Evolutionary conservation across 2,113 vertebrate species (phyloP).

Genomic region (Charina bottae): DNA sequence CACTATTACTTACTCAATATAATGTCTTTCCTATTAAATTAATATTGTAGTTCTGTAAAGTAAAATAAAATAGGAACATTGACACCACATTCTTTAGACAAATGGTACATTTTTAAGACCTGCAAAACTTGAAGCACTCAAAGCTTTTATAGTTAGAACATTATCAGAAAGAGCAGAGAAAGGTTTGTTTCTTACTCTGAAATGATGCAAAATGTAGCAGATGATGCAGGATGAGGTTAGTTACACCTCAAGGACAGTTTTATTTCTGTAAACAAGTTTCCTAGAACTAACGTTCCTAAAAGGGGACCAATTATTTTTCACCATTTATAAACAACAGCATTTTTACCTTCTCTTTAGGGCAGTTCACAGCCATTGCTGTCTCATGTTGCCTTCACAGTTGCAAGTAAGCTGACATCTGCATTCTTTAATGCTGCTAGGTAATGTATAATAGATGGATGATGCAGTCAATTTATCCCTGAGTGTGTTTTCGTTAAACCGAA

Average conservation of each 20-base stretch:
- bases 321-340: constrained; percentile 40
- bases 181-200: neutral
- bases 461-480: neutral
- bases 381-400: constrained; percentile 96
- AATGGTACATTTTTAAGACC: constrained; percentile 54
- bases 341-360: constrained; percentile 78
- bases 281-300: neutral
- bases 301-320: constrained; percentile 44
- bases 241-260: neutral
- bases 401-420: constrained; percentile 97
- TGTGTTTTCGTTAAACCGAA: neutral
- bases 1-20: neutral
- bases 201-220: neutral
- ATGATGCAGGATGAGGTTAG: neutral
- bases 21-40: neutral
- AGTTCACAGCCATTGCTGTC: constrained; percentile 94
- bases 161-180: neutral
- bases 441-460: constrained; percentile 17
- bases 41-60: neutral
- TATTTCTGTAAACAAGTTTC: neutral
- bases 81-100: constrained; percentile 54
- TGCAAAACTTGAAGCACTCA: constrained; percentile 44
- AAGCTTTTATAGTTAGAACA: constrained; percentile 47
- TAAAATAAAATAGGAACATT: constrained; percentile 12
- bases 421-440: constrained; percentile 97